These are phyloP conservation scores for Polia nebulosa DNA, from an alignment of 2,888 invertebrate species.

Conservation along the genomic window DNA sequence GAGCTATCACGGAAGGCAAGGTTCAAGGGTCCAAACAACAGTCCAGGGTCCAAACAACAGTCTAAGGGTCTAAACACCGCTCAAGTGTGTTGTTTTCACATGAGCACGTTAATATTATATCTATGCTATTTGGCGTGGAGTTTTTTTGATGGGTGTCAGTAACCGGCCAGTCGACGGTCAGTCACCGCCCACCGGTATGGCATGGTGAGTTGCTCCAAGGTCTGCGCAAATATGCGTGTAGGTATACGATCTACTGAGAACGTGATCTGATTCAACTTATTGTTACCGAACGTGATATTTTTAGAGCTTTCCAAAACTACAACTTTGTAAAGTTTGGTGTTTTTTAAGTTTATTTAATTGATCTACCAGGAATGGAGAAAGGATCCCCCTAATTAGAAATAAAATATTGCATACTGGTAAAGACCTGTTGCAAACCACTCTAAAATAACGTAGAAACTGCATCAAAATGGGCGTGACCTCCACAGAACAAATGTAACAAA, in stretches of 20 bases:
- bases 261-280: constrained; percentile 46
- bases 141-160: constrained; percentile 80
- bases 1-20: constrained; percentile 7
- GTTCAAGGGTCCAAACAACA: constrained; percentile 10
- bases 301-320: constrained; percentile 1
- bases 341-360: neutral
- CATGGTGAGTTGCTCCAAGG: constrained; percentile 79
- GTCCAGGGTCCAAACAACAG: no score
- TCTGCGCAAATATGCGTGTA: constrained; percentile 73
- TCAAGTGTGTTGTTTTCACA: constrained; percentile 44
- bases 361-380: neutral
- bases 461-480: constrained; percentile 9
- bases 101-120: constrained; percentile 52
- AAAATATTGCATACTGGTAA: neutral
- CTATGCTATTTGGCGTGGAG: constrained; percentile 65
- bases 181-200: constrained; percentile 84
- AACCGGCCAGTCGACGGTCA: constrained; percentile 83
- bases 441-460: neutral
- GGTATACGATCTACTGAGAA: constrained; percentile 50
- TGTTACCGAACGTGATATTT: constrained; percentile 31
- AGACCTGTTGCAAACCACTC: neutral
- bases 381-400: neutral
- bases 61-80: constrained; percentile 5
- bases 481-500: constrained; percentile 9
- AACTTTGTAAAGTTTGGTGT: neutral